Evolutionary conservation across 2,888 invertebrate genomes (phyloP).

Genomic region (Meteorus cinctellus): DNA sequence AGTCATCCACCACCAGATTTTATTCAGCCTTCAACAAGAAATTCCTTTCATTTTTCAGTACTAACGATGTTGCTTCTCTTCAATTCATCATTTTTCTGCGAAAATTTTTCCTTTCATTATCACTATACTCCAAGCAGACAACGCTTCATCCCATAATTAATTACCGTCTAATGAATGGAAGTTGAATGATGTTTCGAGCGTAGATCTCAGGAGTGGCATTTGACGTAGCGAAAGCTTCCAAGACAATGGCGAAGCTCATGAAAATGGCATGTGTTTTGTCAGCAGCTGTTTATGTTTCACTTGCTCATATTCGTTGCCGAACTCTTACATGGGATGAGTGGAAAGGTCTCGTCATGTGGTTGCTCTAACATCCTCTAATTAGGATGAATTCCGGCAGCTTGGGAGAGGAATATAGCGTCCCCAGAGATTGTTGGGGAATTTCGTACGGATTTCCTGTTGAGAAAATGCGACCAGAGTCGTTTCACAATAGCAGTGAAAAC

Average conservation of each 20-base stretch:
- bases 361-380: slow-evolving; percentile 40
- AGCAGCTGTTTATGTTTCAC: neutral
- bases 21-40: neutral
- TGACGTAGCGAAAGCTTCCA: neutral
- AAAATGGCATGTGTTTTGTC: slow-evolving; percentile 21
- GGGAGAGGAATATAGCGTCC: slow-evolving; percentile 6
- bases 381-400: slow-evolving; percentile 41
- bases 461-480: slow-evolving; percentile 23
- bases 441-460: slow-evolving; percentile 36
- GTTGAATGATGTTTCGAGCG: neutral
- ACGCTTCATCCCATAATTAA: neutral
- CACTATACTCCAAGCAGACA: neutral
- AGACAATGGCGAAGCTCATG: slow-evolving; percentile 4
- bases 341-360: slow-evolving; percentile 29
- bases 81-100: neutral
- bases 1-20: neutral
- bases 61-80: neutral
- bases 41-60: neutral
- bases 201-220: neutral
- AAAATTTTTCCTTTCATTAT: neutral
- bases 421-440: slow-evolving; percentile 42
- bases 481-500: neutral
- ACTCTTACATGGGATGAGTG: slow-evolving; percentile 13
- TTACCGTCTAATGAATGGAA: neutral
- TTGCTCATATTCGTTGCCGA: neutral